Evolutionary conservation across 2,797 vertebrate species (phyloP).

Genomic region (Steatocranus sp.): DNA sequence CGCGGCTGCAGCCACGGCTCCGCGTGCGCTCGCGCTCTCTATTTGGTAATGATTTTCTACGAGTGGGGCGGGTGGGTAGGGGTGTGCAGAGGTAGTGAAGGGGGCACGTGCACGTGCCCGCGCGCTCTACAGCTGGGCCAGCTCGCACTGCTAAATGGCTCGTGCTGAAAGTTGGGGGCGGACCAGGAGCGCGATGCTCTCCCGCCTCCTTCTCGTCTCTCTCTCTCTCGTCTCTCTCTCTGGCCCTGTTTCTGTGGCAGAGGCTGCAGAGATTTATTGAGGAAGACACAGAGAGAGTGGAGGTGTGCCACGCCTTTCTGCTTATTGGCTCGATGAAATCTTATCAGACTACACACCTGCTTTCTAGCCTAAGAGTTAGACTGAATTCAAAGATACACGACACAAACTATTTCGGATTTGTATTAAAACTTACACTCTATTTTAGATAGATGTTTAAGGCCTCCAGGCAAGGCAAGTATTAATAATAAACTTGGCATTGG

Average conservation of each 20-base stretch:
- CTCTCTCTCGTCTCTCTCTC: not conserved
- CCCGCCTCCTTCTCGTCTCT: constrained; percentile 25
- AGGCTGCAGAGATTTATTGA: constrained; percentile 10
- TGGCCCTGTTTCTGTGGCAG: not conserved
- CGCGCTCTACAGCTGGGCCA: constrained; percentile 64
- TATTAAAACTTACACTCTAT: not conserved
- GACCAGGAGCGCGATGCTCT: constrained; percentile 50
- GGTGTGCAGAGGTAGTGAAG: not conserved
- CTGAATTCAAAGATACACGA: not conserved
- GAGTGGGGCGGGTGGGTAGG: constrained; percentile 5
- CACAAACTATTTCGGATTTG: not conserved
- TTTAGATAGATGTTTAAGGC: not conserved
- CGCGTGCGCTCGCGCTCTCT: constrained; percentile 53
- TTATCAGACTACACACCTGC: not conserved
- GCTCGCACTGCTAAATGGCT: constrained; percentile 63
- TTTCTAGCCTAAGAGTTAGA: not conserved
- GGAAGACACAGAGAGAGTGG: not conserved
- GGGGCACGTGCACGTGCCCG: constrained; percentile 38
- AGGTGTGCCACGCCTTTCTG: not conserved
- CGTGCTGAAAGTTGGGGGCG: constrained; percentile 72
- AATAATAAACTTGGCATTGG: not conserved
- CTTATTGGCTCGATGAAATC: not conserved
- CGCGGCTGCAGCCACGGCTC: constrained; percentile 58
- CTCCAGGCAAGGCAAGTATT: not conserved
- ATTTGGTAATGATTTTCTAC: constrained; percentile 33